Percentiles rank a stretch among this genome's conserved stretches.
These are phyloP conservation scores for Eudemis profundana DNA, from an alignment of 2,888 invertebrate species.

Conservation along the genomic window DNA sequence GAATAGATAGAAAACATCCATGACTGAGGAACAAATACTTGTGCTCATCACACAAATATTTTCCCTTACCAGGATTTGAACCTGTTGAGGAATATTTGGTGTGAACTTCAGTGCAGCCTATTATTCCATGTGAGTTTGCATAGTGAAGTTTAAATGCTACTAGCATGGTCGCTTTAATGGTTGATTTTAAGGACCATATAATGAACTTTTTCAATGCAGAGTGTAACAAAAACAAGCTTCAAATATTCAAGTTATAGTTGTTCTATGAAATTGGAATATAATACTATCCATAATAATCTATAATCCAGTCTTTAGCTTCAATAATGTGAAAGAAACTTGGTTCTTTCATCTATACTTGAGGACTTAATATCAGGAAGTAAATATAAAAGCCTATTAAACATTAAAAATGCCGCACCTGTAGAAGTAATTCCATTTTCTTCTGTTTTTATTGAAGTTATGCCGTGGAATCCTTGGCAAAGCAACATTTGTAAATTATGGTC, in stretches of 20 bases:
- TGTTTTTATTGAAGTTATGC: neutral
- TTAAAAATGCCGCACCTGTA: neutral
- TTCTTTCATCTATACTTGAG: no score
- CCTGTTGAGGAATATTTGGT: slow-evolving; percentile 17
- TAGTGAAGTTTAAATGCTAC: slow-evolving; percentile 11
- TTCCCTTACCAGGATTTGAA: no score
- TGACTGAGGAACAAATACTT: no score
- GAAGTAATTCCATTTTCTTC: no score
- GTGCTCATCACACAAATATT: no score
- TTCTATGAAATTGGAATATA: neutral
- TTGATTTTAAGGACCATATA: slow-evolving; percentile 27
- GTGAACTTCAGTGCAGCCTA: slow-evolving; percentile 18
- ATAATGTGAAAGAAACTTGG: neutral
- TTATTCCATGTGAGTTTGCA: slow-evolving; percentile 13
- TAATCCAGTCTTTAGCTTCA: slow-evolving; percentile 6
- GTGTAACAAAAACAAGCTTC: neutral
- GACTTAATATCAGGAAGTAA: neutral
- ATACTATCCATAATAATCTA: slow-evolving; percentile 5
- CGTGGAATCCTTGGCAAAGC: slow-evolving; percentile 1
- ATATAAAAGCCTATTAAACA: neutral
- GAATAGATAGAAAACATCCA: no score
- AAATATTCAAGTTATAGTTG: slow-evolving; percentile 1
- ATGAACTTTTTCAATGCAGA: neutral
- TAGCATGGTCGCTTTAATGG: slow-evolving; percentile 11
- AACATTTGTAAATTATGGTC: neutral